A percentile compares a stretch with the other conserved stretches of the same genome.
Conservation (phyloP, 2,888 invertebrate genomes). For the Platycheirus rosarum region DNA sequence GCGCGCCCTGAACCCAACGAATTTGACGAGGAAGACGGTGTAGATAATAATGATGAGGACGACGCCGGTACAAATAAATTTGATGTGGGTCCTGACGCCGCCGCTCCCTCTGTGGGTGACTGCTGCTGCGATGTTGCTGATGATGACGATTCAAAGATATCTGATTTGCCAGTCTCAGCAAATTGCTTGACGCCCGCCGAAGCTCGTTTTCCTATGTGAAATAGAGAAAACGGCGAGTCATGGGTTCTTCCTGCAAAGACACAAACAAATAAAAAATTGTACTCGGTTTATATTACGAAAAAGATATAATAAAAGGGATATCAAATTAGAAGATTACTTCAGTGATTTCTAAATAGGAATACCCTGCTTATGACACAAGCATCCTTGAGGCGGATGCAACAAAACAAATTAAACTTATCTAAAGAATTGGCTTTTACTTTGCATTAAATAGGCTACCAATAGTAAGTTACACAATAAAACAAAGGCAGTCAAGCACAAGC, state of each 20-base stretch:
- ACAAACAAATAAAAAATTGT: constrained; percentile 33
- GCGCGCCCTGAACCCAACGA: constrained; percentile 20
- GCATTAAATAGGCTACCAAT: constrained; percentile 33
- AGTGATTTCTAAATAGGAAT: constrained; percentile 34
- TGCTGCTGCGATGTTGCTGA: constrained; percentile 78
- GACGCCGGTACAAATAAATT: constrained; percentile 75
- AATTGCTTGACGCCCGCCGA: constrained; percentile 91
- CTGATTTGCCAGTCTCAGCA: constrained; percentile 92
- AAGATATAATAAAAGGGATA: constrained; percentile 20
- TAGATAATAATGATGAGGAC: constrained; percentile 42
- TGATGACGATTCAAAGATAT: constrained; percentile 86
- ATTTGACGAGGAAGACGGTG: no score
- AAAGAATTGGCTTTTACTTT: constrained; percentile 41
- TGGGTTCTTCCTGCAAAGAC: constrained; percentile 91
- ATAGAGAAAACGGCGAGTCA: constrained; percentile 90
- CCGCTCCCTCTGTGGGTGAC: constrained; percentile 74
- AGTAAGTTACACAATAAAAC: constrained; percentile 28
- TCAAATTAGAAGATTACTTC: constrained; percentile 52
- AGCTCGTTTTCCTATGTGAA: constrained; percentile 90
- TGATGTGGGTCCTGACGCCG: constrained; percentile 24
- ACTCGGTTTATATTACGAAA: constrained; percentile 33
- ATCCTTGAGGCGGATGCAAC: constrained; percentile 45
- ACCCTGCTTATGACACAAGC: constrained; percentile 54
- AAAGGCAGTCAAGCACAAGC: not conserved
- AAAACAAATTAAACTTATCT: constrained; percentile 42